These are phyloP conservation scores for Athetis lepigone DNA, from an alignment of 2,888 invertebrate species.

Conservation along the genomic window DNA sequence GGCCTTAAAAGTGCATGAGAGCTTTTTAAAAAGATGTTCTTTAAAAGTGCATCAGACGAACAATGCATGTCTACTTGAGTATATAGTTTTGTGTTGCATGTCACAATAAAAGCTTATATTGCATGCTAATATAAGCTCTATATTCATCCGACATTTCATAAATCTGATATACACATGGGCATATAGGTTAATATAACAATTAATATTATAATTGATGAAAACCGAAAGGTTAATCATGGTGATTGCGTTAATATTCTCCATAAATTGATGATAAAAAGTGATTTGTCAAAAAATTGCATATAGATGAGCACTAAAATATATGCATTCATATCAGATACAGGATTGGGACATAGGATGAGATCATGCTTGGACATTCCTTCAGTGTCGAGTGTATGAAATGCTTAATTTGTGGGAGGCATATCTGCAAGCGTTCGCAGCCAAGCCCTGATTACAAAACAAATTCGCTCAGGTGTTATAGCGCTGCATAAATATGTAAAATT, in stretches of 20 bases:
- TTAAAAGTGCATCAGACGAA: conserved; percentile 5
- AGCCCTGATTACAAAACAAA: conserved; percentile 78
- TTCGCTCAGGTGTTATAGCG: conserved; percentile 69
- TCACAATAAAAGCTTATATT: neutral
- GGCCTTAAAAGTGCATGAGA: conserved; percentile 21
- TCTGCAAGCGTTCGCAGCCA: conserved; percentile 69
- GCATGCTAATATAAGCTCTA: neutral
- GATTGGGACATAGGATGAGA: conserved; percentile 62
- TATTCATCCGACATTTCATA: neutral
- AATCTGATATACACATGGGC: neutral
- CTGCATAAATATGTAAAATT: conserved; percentile 65
- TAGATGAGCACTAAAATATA: conserved; percentile 35
- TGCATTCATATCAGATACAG: conserved; percentile 42
- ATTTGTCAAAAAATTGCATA: conserved; percentile 20
- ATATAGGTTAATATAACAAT: conserved; percentile 13
- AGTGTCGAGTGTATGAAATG: conserved; percentile 76
- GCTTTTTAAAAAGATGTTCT: conserved; percentile 23
- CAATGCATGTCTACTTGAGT: neutral
- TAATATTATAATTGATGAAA: conserved; percentile 26
- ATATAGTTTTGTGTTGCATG: conserved; percentile 4
- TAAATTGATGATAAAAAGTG: conserved; percentile 7
- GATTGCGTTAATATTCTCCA: conserved; percentile 16
- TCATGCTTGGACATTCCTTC: conserved; percentile 71
- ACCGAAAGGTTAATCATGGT: conserved; percentile 27
- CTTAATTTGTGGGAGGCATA: conserved; percentile 76